Evolutionary conservation across 1,140 invertebrate genomes (phyloP).

Genomic region (Drosophila kanapiae): DNA sequence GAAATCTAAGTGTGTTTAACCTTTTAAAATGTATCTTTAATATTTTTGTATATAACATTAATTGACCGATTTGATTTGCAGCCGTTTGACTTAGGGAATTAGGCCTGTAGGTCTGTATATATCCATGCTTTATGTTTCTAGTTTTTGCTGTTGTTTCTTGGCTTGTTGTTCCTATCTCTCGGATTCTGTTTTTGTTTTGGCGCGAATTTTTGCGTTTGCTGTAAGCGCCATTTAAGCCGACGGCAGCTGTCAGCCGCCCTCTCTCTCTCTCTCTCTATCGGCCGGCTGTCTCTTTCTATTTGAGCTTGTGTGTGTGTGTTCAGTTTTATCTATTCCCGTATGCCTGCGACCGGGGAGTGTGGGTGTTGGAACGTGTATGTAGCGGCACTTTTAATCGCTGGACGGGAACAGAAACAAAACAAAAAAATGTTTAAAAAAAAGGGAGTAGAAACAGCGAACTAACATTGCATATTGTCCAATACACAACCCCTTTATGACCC

Average conservation of each 20-base stretch:
- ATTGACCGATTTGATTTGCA: neutral
- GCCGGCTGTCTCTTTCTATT: neutral
- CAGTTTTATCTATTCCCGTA: slow-evolving; percentile 39
- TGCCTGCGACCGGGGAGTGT: slow-evolving; percentile 4
- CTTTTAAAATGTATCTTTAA: neutral
- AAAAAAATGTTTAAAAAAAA: neutral
- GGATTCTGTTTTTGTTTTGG: slow-evolving; percentile 57
- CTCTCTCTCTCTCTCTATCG: neutral
- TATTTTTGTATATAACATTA: neutral
- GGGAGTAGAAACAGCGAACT: slow-evolving; percentile 13
- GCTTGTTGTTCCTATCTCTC: slow-evolving; percentile 34
- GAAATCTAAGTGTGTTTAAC: too few relatives aligned
- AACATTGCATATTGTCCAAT: slow-evolving; percentile 51
- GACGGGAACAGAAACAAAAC: slow-evolving; percentile 26
- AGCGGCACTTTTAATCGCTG: slow-evolving; percentile 59
- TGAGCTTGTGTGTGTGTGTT: slow-evolving; percentile 14
- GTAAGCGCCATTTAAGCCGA: slow-evolving; percentile 62
- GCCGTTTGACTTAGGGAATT: neutral
- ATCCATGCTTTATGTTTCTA: slow-evolving; percentile 45
- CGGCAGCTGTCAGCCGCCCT: slow-evolving; percentile 49
- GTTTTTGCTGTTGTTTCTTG: slow-evolving; percentile 35
- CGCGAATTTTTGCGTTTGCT: slow-evolving; percentile 51
- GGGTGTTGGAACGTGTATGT: slow-evolving; percentile 16
- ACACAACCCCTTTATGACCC: slow-evolving; percentile 33
- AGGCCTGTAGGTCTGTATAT: neutral